Base-by-base conservation (phyloP, 2,888 invertebrate genomes). In the Spodoptera picta region DNA sequence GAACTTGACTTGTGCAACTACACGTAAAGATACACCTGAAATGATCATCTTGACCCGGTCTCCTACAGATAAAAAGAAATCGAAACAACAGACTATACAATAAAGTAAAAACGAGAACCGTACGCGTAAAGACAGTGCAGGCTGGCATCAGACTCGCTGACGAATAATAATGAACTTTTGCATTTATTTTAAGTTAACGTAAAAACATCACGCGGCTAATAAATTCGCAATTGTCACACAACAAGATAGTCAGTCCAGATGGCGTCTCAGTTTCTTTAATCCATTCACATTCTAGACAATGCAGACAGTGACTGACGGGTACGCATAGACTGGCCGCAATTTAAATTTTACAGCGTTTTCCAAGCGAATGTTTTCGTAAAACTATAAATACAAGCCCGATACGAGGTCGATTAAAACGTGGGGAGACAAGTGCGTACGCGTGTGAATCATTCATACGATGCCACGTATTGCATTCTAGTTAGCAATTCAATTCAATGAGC, bases 401-500 rank as follows among this genome's bases (percentile, higher is more conserved):
- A 63, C 67, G 43, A 50, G 47, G 46, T 42, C 65, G 55, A 77
- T 75, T 78, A 73, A 65, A 71, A 63, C 65, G 57, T 73, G 69
- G 73, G 68, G 67, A 75, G 75, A 77, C 71, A 77, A 77, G 73
- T 80, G 77, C 75, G 66, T 69, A 73, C 66, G 80, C 77, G 77
- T 81, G 84, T 88, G 87, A 88, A 86, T 91, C 88, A 91, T 86
- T 87, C 87, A 85, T 83, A 79, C 81, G 79, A 81, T 79, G 82
- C 75, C 83, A 84, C 83, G 87, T 84, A 84, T 81, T 88, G 89
- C 89, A 91, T 91, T 90, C 86, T 87, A 86, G 87, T 87, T 81
- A 86, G 79, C 83, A 77, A 91, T 91, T 92, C 88, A 90, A 92
- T 91, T 89, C 89, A 93, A 92, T 91, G 82, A 90, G 88, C 65